Base-by-base conservation (phyloP, 2,113 vertebrate species). In the Callipepla californica region DNA sequence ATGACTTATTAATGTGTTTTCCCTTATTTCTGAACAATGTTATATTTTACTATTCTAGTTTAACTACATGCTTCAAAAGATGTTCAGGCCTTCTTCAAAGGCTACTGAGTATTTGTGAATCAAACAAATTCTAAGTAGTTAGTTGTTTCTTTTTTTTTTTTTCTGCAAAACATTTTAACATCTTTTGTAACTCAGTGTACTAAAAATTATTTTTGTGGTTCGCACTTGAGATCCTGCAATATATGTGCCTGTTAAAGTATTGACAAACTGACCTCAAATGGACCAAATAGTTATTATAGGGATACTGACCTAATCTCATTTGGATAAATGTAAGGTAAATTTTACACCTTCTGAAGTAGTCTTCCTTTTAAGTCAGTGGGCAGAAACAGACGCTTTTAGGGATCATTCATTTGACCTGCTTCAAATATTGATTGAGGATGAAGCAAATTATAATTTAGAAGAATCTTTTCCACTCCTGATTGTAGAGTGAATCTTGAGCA, bases 1-100 rank as follows among this genome's bases (percentile, higher is more conserved):
- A 61, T 94, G 80, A 97, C 51, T 87, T 95, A 68, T 5, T 61
- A 95, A 65, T 38, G 55, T 68, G 42, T 88, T 95, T 96, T 69
- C 26, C 83, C 72, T 77, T 93, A 89, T 48, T 96, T 42, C 6
- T 2, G 3, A 87, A 90, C 89, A 96, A 77, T 78, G 32, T 93
- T 94, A 67, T 75, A 66, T 94, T 97, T 96, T 95, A 80, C 79
- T 93, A 47, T 94, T 8, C 12, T 69, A 36, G 36, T 86, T 68
- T 63, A 85, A 85, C 61, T 70, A 95, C 94, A 86, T 65, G 53
- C 48, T 58, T 91, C 76, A 92, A 73, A 44, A 90, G 48, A 68
- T n/a, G 59, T 90, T 28, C 15, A 44, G 51, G 51, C 66, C 20
- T 81, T 53, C 55, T 75, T 50, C 79, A 87, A 25, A 32, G 45